A percentile compares a stretch with the other conserved stretches of the same genome.
These are phyloP conservation scores for Halichoeres trimaculatus DNA, from an alignment of 2,113 vertebrate species.

Conservation along the genomic window DNA sequence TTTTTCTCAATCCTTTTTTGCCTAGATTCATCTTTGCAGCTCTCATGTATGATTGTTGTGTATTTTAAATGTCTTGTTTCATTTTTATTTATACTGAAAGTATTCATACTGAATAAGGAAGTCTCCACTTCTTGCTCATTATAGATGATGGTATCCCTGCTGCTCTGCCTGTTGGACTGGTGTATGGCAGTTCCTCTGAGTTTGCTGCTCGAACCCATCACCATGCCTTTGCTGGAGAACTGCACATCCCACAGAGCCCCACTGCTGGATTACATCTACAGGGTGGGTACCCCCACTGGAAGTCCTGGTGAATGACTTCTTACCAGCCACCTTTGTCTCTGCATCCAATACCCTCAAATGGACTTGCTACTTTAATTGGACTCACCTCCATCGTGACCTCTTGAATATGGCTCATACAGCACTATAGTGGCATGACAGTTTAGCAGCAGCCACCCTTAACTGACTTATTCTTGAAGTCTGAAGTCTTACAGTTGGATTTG, in stretches of 20 bases:
- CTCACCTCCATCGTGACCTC: conserved; percentile 67
- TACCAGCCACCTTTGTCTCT: conserved; percentile 13
- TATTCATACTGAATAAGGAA: not conserved
- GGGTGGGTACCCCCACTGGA: conserved; percentile 83
- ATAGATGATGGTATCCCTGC: conserved; percentile 95
- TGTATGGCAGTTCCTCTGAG: conserved; percentile 94
- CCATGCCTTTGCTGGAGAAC: conserved; percentile 87
- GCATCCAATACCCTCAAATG: conserved; percentile 28
- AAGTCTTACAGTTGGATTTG: conserved; percentile 7
- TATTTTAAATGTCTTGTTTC: not conserved
- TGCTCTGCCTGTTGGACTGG: conserved; percentile 97
- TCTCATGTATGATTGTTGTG: conserved; percentile 6
- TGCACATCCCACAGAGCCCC: conserved; percentile 85
- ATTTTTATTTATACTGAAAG: not conserved
- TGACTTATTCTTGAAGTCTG: not conserved
- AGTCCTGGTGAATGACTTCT: not conserved
- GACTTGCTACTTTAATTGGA: conserved; percentile 62
- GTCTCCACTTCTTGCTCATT: conserved; percentile 1
- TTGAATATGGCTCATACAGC: conserved; percentile 64
- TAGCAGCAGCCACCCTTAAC: not conserved
- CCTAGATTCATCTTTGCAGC: not conserved
- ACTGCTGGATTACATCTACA: conserved; percentile 96
- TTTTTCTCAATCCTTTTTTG: conserved; percentile 15
- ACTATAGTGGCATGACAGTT: conserved; percentile 35
- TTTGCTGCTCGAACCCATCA: conserved; percentile 90